Conservation (phyloP, 2,888 invertebrate species). For the Glyphotaelius pellucidus region DNA sequence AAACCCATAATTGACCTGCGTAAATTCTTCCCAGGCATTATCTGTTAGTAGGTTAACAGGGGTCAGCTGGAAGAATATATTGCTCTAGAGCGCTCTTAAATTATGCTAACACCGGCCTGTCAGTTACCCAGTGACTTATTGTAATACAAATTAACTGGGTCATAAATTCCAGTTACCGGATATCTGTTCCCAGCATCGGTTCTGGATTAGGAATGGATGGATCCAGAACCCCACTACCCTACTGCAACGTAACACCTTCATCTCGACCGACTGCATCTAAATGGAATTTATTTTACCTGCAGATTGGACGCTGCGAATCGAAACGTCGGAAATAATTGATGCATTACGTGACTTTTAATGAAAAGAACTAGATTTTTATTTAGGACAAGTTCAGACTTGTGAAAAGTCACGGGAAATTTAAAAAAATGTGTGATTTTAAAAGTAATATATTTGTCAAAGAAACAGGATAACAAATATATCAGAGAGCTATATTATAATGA, state of each 20-base stretch:
- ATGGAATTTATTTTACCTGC: conserved; percentile 20
- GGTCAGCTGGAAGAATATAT: not conserved
- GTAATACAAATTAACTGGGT: conserved; percentile 63
- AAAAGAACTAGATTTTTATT: not conserved
- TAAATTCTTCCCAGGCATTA: not conserved
- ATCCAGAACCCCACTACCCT: not conserved
- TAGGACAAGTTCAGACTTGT: not conserved
- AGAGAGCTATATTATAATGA: too few species aligned
- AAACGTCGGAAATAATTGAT: conserved; percentile 35
- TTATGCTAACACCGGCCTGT: conserved; percentile 62
- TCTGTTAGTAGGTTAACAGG: not conserved
- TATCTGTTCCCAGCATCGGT: conserved; percentile 6
- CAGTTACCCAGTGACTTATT: conserved; percentile 62
- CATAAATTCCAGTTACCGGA: conserved; percentile 56
- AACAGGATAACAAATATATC: too few species aligned
- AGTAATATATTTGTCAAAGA: too few species aligned
- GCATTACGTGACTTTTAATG: conserved; percentile 27
- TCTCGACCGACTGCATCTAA: conserved; percentile 15
- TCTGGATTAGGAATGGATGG: not conserved
- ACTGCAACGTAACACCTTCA: not conserved
- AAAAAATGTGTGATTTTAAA: too few species aligned
- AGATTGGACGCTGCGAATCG: conserved; percentile 13
- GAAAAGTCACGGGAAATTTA: too few species aligned
- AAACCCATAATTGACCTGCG: too few species aligned
- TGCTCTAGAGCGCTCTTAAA: conserved; percentile 18